These are phyloP conservation scores for Tachypleus tridentatus DNA, from an alignment of 1,140 invertebrate genomes.

Conservation along the genomic window DNA sequence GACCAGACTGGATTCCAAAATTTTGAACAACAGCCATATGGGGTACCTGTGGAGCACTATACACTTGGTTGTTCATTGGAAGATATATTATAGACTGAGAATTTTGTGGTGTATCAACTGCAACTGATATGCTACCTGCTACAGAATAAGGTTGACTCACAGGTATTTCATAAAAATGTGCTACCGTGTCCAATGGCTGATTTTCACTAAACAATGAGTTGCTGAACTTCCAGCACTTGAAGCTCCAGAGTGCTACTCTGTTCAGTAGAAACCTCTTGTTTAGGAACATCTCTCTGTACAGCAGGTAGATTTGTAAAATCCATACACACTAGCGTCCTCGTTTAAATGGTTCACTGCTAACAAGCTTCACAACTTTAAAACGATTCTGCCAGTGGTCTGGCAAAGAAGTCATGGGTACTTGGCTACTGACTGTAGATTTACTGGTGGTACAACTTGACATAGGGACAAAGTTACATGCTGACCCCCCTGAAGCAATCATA, in stretches of 20 bases:
- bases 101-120: slow-evolving; percentile 10
- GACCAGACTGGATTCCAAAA: background rate
- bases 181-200: slow-evolving; percentile 12
- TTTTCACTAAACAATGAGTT: slow-evolving; percentile 7
- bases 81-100: slow-evolving; percentile 18
- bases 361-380: slow-evolving; percentile 94
- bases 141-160: slow-evolving; percentile 5
- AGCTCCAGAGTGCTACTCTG: slow-evolving; percentile 4
- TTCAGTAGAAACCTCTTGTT: slow-evolving; percentile 10
- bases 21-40: slow-evolving; percentile 12
- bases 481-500: background rate
- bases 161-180: slow-evolving; percentile 22
- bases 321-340: slow-evolving; percentile 88
- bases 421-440: background rate
- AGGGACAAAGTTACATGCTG: background rate
- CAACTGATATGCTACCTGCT: slow-evolving; percentile 15
- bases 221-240: slow-evolving; percentile 5
- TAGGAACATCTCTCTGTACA: slow-evolving; percentile 10
- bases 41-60: slow-evolving; percentile 9
- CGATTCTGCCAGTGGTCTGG: slow-evolving; percentile 35
- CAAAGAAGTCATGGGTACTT: slow-evolving; percentile 4
- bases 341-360: slow-evolving; percentile 85
- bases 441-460: slow-evolving; percentile 5
- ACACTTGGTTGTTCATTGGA: slow-evolving; percentile 10
- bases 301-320: slow-evolving; percentile 76